Evolutionary conservation across 2,888 invertebrate genomes (phyloP).

Genomic region (Xestia rhomboidea): DNA sequence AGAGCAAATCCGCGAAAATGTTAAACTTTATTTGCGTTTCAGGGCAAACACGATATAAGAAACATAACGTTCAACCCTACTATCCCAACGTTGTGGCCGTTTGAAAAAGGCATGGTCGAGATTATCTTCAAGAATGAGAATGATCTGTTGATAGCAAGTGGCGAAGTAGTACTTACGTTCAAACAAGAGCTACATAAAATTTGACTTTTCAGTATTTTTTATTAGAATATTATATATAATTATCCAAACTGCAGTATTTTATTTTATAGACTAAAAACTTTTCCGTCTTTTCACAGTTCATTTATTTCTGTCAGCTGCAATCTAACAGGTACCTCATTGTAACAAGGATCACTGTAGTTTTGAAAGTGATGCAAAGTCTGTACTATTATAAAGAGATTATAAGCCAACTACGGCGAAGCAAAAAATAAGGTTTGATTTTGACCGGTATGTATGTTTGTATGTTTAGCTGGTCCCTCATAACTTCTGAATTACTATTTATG

Average conservation of each 20-base stretch:
- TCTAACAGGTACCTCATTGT: background rate
- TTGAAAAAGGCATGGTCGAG: slow-evolving; percentile 25
- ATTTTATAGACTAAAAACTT: background rate
- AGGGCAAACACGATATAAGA: background rate
- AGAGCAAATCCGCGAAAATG: background rate
- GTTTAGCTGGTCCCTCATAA: too few species aligned
- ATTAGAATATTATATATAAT: background rate
- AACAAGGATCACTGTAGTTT: background rate
- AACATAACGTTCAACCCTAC: background rate
- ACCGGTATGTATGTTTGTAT: too few species aligned
- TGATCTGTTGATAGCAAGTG: background rate
- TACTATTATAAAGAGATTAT: too few species aligned
- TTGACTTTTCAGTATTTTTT: background rate
- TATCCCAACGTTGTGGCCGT: slow-evolving; percentile 32
- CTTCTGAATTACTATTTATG: too few species aligned
- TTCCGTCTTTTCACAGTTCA: background rate
- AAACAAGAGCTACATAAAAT: slow-evolving; percentile 1
- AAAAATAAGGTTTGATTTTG: too few species aligned
- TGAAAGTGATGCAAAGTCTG: background rate
- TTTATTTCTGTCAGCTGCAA: background rate
- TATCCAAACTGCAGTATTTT: background rate
- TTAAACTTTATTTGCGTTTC: background rate
- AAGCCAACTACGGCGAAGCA: too few species aligned
- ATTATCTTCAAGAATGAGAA: background rate
- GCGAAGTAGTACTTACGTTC: background rate